Evolutionary conservation across 2,888 invertebrate genomes (phyloP).

Genomic region (Pogonocherus hispidulus): DNA sequence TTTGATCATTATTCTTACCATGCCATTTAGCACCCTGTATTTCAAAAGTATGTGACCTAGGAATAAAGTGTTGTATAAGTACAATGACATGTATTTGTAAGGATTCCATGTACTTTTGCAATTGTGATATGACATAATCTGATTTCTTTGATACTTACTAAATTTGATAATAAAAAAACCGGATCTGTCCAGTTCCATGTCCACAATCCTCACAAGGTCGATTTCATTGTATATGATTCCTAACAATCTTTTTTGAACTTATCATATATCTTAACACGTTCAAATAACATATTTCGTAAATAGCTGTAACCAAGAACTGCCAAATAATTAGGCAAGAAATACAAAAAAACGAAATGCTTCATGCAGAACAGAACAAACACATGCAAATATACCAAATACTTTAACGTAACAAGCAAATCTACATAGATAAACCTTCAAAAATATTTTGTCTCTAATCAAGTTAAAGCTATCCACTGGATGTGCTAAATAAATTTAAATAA

Average conservation of each 20-base stretch:
- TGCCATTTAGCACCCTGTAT: too few species aligned
- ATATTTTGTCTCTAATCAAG: conserved; percentile 18
- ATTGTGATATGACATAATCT: too few species aligned
- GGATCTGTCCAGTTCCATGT: neutral
- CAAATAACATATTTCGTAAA: too few species aligned
- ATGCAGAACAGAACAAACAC: conserved; percentile 27
- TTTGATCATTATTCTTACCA: too few species aligned
- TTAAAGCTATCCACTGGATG: conserved; percentile 34
- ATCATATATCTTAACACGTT: neutral
- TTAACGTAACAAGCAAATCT: conserved; percentile 6
- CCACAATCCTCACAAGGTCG: neutral
- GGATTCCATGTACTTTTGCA: too few species aligned
- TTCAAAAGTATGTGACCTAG: too few species aligned
- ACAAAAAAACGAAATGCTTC: neutral
- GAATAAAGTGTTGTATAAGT: too few species aligned
- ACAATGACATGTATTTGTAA: too few species aligned
- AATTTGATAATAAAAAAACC: too few species aligned
- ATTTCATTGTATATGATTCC: neutral
- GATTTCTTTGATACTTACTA: too few species aligned
- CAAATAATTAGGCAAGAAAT: conserved; percentile 7
- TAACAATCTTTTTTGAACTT: neutral
- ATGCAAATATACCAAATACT: conserved; percentile 16
- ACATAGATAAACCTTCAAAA: conserved; percentile 22
- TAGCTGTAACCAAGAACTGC: neutral
- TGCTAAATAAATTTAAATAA: neutral